These are phyloP conservation scores for Schizopygopsis malacanthus DNA, from an alignment of 2,797 vertebrate genomes.

Conservation along the genomic window DNA sequence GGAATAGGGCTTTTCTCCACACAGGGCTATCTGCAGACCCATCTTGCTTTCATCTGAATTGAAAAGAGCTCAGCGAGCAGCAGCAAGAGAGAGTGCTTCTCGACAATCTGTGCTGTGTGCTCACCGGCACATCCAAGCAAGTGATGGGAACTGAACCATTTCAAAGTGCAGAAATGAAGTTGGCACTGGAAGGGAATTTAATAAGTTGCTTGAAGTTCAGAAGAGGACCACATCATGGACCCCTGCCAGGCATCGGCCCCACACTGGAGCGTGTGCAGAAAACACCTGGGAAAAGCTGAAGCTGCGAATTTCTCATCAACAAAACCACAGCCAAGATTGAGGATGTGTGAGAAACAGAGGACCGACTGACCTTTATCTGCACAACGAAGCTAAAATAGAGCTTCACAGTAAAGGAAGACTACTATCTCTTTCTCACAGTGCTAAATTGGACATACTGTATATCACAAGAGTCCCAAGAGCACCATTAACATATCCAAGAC, in stretches of 20 bases:
- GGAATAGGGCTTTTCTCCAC: constrained; percentile 26
- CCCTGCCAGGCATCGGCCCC: constrained; percentile 37
- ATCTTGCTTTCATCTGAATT: constrained; percentile 50
- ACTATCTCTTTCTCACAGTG: constrained; percentile 33
- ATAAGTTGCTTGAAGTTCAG: constrained; percentile 58
- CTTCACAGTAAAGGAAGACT: constrained; percentile 15
- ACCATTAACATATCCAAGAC: constrained; percentile 64
- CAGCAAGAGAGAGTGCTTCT: constrained; percentile 28
- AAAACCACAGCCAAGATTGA: constrained; percentile 19
- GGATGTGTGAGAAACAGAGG: constrained; percentile 20
- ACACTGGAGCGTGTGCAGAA: background rate
- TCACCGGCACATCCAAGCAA: constrained; percentile 45
- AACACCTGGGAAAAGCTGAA: constrained; percentile 59
- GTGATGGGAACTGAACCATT: constrained; percentile 52
- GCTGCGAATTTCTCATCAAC: constrained; percentile 30
- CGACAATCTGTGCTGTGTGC: constrained; percentile 22
- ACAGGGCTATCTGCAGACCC: constrained; percentile 38
- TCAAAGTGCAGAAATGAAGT: constrained; percentile 55
- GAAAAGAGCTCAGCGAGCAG: constrained; percentile 19
- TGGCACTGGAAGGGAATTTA: constrained; percentile 52
- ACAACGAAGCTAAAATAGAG: constrained; percentile 30
- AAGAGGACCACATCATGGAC: constrained; percentile 43
- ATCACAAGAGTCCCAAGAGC: constrained; percentile 66
- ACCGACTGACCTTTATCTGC: constrained; percentile 27
- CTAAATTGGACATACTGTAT: constrained; percentile 71